Base-by-base conservation (phyloP, 37 sponge, comb jelly and placozoan genomes). In the Lycopodina hypogea region DNA sequence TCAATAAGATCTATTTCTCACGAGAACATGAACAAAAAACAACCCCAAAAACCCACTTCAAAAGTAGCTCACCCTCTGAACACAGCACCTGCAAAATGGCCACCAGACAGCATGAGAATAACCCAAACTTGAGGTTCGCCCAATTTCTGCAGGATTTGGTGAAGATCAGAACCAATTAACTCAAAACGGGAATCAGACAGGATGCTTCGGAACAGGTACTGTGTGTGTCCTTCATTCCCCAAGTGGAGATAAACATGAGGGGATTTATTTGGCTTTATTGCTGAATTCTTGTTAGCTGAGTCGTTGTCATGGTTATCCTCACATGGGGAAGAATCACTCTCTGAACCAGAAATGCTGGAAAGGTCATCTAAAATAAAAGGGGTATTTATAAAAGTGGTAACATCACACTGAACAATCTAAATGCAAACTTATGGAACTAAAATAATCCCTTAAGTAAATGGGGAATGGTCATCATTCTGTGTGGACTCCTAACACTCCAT, bases 11-110 rank as follows among this genome's bases (percentile, higher is more conserved):
- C n/a, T n/a, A n/a, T n/a, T n/a, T n/a, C n/a, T n/a, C n/a, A n/a
- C n/a, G n/a, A n/a, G n/a, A n/a, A n/a, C n/a, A n/a, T n/a, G n/a
- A n/a, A n/a, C n/a, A n/a, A n/a, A n/a, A n/a, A n/a, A n/a, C n/a
- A n/a, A n/a, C n/a, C n/a, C n/a, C n/a, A n/a, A n/a, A n/a, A n/a
- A 4, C 48, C 48, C 48, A 45, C 48, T 4, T 9, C 14, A 2
- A 74, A n/a, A 22, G 12, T 2, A 0, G 67, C 76, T 61, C 57
- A 89, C 94, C 90, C 90, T 78, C 66, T 86, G 81, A 93, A 97
- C 8, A 97, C 88, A 36, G 94, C 97, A 45, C 94, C 97, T 41
- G 97, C 97, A 75, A 94, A 97, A 74, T 97, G 97, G 6, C 96
- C 96, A 33, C 87, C 96, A 63, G 89, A 74, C 35, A 65, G 81